Evolutionary conservation across 2,888 invertebrate genomes (phyloP), one percentile per base, ranked within the genome.

Genomic region (Plebejus melissa): DNA sequence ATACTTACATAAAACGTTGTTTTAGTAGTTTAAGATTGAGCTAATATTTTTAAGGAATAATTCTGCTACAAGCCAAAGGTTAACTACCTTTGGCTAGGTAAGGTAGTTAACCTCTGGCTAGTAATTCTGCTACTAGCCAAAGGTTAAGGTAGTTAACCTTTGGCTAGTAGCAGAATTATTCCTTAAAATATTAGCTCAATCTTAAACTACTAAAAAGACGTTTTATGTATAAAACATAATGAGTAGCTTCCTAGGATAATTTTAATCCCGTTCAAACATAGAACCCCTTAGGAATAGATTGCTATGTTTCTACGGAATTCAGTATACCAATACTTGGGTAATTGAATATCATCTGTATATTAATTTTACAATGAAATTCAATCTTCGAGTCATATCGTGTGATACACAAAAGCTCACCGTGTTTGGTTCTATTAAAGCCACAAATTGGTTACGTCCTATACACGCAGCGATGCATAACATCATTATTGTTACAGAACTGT

Each of bases 401-500:
- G 65, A 11, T 65, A 65, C 2, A 65, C 65, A 65, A 65, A 65
- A 32, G 65, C 65, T 65, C 32, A 60, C 57, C 0, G 60, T 60
- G 60, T 32, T 65, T 28, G 65, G 65, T 65, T 65, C 65, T 65
- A 65, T 65, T 32, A 65, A 32, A 65, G 65, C 28, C 65, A 65
- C 32, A 65, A 65, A 65, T 65, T 65, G 65, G 65, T 65, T 32
- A 65, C 32, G 65, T 65, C 65, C 65, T 65, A 65, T 5, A 65
- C 32, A 65, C 65, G 65, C 32, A 13, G 13, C 32, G 11, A 65
- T 65, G 65, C 65, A 65, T 65, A 65, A 65, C 65, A 32, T 65
- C 65, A 65, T 65, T 65, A 65, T 65, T 65, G 65, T 65, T 65
- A 65, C 65, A 65, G 65, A 65, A 65, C 65, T 65, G 32, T 65